Conservation (phyloP, 2,888 invertebrate genomes). For the Invenusta paracnida region DNA sequence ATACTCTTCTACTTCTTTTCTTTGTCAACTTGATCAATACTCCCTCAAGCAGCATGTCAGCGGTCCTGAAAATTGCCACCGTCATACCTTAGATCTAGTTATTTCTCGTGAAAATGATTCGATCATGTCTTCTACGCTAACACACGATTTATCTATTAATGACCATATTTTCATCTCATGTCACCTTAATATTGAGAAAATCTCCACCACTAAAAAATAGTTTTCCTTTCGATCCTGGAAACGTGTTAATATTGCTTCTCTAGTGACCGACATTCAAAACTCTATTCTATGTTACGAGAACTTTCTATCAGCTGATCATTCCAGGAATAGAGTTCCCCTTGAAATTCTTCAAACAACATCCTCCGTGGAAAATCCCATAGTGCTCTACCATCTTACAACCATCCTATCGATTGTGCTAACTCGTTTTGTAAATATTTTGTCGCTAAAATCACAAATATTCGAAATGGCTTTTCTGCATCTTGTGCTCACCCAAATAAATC, state of each 20-base stretch:
- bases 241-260: background rate
- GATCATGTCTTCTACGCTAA: background rate
- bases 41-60: slow-evolving; percentile 29
- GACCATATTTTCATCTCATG: slow-evolving; percentile 25
- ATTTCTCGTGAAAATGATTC: slow-evolving; percentile 18
- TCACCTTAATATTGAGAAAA: background rate
- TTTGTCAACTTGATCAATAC: slow-evolving; percentile 10
- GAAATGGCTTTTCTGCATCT: background rate
- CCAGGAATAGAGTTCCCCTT: background rate
- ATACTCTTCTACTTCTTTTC: slow-evolving; percentile 12
- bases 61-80: background rate
- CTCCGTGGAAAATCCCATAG: slow-evolving; percentile 10
- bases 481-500: background rate
- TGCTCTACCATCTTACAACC: slow-evolving; percentile 12
- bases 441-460: slow-evolving; percentile 2
- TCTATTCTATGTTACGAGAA: background rate
- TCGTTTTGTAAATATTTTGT: background rate
- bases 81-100: slow-evolving; percentile 26
- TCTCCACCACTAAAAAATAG: background rate
- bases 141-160: slow-evolving; percentile 7
- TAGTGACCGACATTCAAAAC: background rate
- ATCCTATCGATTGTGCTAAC: slow-evolving; percentile 23
- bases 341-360: slow-evolving; percentile 3
- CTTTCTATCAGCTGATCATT: background rate
- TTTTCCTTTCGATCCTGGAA: background rate